Conservation (phyloP, 1,140 invertebrate genomes). For the Charaxes varanes region DNA sequence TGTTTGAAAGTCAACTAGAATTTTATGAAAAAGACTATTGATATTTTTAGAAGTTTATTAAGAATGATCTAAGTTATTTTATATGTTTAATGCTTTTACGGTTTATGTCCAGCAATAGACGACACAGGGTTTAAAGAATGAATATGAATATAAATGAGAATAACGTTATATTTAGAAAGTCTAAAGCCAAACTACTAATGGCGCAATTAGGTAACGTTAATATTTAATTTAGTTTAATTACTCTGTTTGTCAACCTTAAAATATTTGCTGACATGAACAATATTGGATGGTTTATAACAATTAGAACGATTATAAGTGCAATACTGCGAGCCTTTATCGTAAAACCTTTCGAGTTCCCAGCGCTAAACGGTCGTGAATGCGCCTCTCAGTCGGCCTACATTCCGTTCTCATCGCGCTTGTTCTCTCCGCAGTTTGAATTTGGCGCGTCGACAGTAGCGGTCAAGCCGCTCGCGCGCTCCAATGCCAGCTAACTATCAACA, state of each 20-base stretch:
- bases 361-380: conserved; percentile 13
- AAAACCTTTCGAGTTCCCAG: conserved; percentile 19
- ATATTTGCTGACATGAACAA: conserved; percentile 24
- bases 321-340: conserved; percentile 22
- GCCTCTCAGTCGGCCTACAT: conserved; percentile 22
- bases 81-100: background rate
- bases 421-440: conserved; percentile 54
- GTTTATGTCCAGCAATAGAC: no score
- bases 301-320: conserved; percentile 24
- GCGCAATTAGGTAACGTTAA: background rate
- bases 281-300: conserved; percentile 18
- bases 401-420: conserved; percentile 23
- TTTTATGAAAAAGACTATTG: no score
- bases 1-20: no score
- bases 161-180: no score
- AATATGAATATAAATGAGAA: no score
- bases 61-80: background rate
- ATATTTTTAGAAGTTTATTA: no score
- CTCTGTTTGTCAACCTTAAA: conserved; percentile 15
- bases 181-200: background rate
- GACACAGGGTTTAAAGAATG: no score
- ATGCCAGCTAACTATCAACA: no score
- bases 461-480: conserved; percentile 47
- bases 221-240: no score
- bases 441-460: conserved; percentile 52